Evolutionary conservation across 2,888 invertebrate genomes (phyloP).

Genomic region (Ommatoiulus sabulosus): DNA sequence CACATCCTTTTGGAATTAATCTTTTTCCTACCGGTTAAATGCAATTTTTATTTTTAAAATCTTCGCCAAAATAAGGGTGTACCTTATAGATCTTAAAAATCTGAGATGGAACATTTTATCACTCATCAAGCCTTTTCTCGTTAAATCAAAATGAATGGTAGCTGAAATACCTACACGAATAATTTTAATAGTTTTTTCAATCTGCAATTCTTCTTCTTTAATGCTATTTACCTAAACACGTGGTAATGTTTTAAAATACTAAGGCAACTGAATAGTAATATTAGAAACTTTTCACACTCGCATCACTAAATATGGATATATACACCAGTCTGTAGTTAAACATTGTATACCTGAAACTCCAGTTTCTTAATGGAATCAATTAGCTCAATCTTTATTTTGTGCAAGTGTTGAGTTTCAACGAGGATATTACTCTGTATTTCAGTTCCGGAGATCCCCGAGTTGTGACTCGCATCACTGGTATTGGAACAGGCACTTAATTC

Average conservation of each 20-base stretch:
- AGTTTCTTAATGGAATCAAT: background rate
- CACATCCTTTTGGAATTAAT: no score
- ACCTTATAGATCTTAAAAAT: no score
- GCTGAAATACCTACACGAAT: background rate
- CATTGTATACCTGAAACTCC: background rate
- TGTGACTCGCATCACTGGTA: background rate
- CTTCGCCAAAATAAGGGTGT: no score
- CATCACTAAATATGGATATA: background rate
- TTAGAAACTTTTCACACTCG: background rate
- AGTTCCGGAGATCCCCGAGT: background rate
- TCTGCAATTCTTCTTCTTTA: constrained; percentile 22
- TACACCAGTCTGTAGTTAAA: background rate
- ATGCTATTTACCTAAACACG: background rate
- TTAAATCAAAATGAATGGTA: no score
- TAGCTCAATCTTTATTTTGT: background rate
- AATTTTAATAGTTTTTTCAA: constrained; percentile 4
- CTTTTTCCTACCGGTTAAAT: no score
- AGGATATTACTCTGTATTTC: background rate
- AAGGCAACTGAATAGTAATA: no score
- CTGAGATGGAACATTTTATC: no score
- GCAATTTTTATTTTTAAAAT: no score
- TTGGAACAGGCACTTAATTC: background rate
- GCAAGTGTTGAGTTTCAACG: background rate
- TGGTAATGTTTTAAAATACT: no score
- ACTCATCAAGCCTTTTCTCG: no score